Conservation (phyloP, 2,113 vertebrate species). For the Anser brachyrhynchus region DNA sequence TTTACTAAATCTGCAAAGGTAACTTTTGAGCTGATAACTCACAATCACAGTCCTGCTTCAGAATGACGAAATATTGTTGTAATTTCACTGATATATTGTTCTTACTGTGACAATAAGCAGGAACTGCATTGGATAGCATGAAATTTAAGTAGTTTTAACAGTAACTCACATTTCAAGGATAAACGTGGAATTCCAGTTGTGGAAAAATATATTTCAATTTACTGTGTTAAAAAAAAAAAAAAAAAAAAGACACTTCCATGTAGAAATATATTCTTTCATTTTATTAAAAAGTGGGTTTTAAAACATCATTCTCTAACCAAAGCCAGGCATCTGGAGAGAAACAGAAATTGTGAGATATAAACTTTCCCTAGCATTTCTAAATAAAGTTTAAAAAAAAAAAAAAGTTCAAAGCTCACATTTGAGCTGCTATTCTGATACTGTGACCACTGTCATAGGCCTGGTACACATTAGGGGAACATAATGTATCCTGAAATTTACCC, state of each 20-base stretch:
- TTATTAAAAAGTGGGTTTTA: neutral
- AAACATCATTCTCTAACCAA: neutral
- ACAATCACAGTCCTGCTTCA: slow-evolving; percentile 38
- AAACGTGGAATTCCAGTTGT: slow-evolving; percentile 38
- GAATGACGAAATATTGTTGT: slow-evolving; percentile 50
- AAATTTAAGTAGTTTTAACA: slow-evolving; percentile 19
- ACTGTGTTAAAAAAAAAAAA: neutral
- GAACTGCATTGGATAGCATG: slow-evolving; percentile 19
- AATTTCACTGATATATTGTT: slow-evolving; percentile 44
- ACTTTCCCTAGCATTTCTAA: neutral
- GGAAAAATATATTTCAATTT: neutral
- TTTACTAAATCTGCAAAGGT: slow-evolving; percentile 31
- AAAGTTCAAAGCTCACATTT: neutral
- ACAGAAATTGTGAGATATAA: slow-evolving; percentile 11
- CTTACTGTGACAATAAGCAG: slow-evolving; percentile 48
- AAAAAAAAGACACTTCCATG: neutral
- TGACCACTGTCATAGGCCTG: neutral
- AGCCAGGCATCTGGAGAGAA: neutral
- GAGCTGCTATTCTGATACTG: neutral
- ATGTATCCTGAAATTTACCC: neutral
- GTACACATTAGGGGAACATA: neutral
- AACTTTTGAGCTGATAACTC: slow-evolving; percentile 33
- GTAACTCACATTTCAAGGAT: slow-evolving; percentile 23
- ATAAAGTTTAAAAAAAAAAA: neutral
- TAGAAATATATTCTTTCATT: slow-evolving; percentile 9